Base-by-base conservation (phyloP, 1,140 invertebrate species). In the Drosophila takahashii region DNA sequence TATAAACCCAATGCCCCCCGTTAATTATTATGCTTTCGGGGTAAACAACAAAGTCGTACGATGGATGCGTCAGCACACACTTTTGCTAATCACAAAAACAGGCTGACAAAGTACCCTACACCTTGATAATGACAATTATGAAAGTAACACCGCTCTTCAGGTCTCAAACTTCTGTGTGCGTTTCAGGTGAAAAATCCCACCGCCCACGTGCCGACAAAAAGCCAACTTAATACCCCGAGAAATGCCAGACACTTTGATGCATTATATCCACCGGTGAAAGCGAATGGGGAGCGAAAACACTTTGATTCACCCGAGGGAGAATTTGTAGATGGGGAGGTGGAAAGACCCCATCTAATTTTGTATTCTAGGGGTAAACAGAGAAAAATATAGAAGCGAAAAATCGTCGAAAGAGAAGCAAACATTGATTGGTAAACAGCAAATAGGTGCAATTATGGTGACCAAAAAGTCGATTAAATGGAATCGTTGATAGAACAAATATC, bases 81-180 rank as follows among this genome's bases (percentile, higher is more conserved):
- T 64, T 50, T 13, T 26, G 26, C 74, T 64, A 83, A 81, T 81
- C 79, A 53, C 58, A 50, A 61, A 56, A 61, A 56, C 52, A 29
- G 26, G 58, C 32, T 6, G 39, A 15, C 56, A 48, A 39, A 47
- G 50, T 60, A 41, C 15, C 15, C 15, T 7, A 22, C 50, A 10
- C 41, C 44, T 13, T 58, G 76, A 65, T 66, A 74, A 65, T 72
- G 73, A 48, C 41, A 79, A 83, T 83, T 83, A 79, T 61, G 70
- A 83, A 79, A 78, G 57, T 64, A 69, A 60, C 57, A 51, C 74
- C 53, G 29, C 62, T 16, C 27, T 13, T 32, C 9, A 11, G 32
- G 22, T 37, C 26, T 15, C 15, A 22, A 22, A 2, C 22, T 22
- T 22, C 10, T 27, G 13, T 22, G 59, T 44, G 48, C 41, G 57